A percentile compares a stretch with the other conserved stretches of the same genome.
phyloP scores from a whole-genome alignment of 2,888 invertebrate species.

The Cancer borealis region DNA sequence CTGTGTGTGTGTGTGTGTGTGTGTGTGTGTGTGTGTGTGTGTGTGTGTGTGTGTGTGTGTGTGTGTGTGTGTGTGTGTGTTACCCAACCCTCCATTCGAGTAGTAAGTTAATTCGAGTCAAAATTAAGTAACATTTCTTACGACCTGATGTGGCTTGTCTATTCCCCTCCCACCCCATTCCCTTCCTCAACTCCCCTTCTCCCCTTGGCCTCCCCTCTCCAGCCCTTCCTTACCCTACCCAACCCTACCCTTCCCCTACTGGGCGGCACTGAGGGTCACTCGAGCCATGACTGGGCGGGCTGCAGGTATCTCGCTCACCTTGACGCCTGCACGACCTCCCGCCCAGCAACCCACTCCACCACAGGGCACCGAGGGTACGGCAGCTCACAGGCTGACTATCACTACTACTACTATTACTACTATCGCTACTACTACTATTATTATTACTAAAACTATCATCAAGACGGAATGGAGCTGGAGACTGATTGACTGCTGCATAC shows the following conservation, averaged over 20 bases:
- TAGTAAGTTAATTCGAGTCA: too few relatives aligned
- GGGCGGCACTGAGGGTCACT: background rate
- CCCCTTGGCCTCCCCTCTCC: background rate
- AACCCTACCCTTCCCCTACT: background rate
- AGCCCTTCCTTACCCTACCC: background rate
- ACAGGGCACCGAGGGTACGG: background rate
- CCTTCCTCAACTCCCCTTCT: background rate
- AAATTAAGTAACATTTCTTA: too few relatives aligned
- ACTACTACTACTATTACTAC: background rate
- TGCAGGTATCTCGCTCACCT: constrained; percentile 17
- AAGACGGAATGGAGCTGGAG: too few relatives aligned
- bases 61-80: constrained; percentile 11
- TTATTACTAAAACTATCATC: too few relatives aligned
- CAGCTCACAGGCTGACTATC: background rate
- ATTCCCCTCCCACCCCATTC: background rate
- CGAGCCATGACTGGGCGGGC: constrained; percentile 14
- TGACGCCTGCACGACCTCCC: background rate
- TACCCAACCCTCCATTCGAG: too few relatives aligned
- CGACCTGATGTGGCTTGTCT: background rate
- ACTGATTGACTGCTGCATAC: too few relatives aligned
- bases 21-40: constrained; percentile 11
- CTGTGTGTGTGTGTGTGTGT: background rate
- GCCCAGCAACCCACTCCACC: constrained; percentile 18
- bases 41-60: constrained; percentile 11
- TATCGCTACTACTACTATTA: background rate